Evolutionary conservation across 2,113 vertebrate species (phyloP), one percentile per base, ranked within the genome.

Genomic region (Mesitornis unicolor): DNA sequence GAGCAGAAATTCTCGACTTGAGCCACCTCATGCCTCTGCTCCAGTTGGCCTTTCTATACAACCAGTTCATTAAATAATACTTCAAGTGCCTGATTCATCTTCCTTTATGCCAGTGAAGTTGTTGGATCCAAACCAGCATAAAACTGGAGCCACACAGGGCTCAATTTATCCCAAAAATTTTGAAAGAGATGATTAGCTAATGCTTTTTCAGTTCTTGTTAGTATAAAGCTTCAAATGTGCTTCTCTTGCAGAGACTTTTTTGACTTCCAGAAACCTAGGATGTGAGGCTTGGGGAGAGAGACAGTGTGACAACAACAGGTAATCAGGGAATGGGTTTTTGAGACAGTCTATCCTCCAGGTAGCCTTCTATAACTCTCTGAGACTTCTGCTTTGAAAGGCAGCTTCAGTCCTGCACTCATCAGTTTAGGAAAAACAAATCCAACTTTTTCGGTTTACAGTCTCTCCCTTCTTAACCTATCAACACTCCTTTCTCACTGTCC

Each of bases 101-200:
- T 70, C 29, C 77, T 83, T 70, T 48, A 84, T 86, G 82, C 43
- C 75, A 93, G 35, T 38, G 56, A 81, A 90, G 88, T 57, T 77
- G n/a, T 22, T 96, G 85, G 79, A 92, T 63, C 19, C 24, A 31
- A 83, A 91, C 76, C 85, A 90, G 60, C 15, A 81, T 29, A 88
- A 84, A 94, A 89, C 64, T 68, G 80, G 82, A 96, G 82, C 54
- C 75, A 85, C 1, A 8, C 21, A 81, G 31, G 43, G 51, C 43
- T 92, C 76, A 90, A 51, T 70, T 93, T 95, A 91, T 38, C 64
- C 51, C 56, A 75, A n/a, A 53, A 68, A 64, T 84, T 96, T 93
- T 93, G 73, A 94, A 88, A 84, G 25, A 56, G 57, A 61, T 89
- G 88, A 89, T 84, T 79, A 93, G 38, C 60, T 84, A 88, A 96